Conservation (phyloP, 2,113 vertebrate genomes). For the Pachyramphus minor region DNA sequence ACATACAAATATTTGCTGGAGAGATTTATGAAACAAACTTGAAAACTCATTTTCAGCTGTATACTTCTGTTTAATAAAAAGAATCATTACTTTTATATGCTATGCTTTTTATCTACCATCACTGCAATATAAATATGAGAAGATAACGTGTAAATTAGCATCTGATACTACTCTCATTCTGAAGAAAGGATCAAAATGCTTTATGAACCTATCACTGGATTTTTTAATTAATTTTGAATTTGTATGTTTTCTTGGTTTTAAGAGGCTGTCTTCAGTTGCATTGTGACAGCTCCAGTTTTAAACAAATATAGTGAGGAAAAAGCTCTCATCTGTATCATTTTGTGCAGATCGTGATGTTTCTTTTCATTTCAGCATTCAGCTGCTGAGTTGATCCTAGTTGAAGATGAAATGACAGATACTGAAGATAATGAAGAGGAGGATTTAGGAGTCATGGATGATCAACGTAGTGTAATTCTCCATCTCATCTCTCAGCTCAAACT, state of each 20-base stretch:
- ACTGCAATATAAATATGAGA: not conserved
- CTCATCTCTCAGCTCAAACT: constrained; percentile 95
- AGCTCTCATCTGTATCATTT: not conserved
- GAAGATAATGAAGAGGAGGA: constrained; percentile 91
- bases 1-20: not conserved
- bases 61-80: not conserved
- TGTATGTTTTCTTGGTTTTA: not conserved
- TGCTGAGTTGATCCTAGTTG: constrained; percentile 79
- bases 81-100: not conserved
- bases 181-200: not conserved
- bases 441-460: constrained; percentile 89
- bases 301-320: not conserved
- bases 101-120: not conserved
- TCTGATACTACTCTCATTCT: not conserved
- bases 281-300: not conserved
- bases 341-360: not conserved
- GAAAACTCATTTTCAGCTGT: not conserved
- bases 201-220: not conserved
- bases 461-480: constrained; percentile 91
- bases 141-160: not conserved
- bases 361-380: constrained; percentile 67
- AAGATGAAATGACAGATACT: constrained; percentile 88
- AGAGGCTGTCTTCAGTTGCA: not conserved
- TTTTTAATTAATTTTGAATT: not conserved
- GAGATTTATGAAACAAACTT: not conserved